Evolutionary conservation across 1,140 invertebrate genomes (phyloP).

Genomic region (Hormaphis cornu): DNA sequence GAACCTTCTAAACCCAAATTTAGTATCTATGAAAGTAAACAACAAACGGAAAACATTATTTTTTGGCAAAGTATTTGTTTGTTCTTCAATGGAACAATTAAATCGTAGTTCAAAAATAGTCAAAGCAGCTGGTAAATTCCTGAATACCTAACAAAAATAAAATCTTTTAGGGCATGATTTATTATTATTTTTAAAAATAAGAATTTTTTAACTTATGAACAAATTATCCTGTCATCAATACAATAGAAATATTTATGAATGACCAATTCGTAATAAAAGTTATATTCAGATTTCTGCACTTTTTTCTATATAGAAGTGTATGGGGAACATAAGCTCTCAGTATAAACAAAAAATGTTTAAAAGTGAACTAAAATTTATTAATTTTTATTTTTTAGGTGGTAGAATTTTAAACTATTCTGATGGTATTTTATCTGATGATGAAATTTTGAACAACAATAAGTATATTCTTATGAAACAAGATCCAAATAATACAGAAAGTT

Average conservation of each 20-base stretch:
- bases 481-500: background rate
- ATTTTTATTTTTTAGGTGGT: background rate
- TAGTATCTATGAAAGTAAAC: background rate
- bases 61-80: background rate
- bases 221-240: too few species aligned
- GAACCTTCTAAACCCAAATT: background rate
- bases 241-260: too few species aligned
- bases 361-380: too few species aligned
- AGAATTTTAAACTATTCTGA: background rate
- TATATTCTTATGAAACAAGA: conserved; percentile 17
- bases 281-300: too few species aligned
- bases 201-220: too few species aligned
- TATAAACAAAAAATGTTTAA: too few species aligned
- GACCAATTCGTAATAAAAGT: too few species aligned
- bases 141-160: background rate
- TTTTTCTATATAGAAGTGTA: too few species aligned
- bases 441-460: background rate
- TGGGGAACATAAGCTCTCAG: too few species aligned
- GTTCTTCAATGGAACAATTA: background rate
- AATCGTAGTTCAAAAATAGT: conserved; percentile 1
- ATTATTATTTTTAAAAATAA: too few species aligned
- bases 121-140: background rate
- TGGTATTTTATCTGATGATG: background rate
- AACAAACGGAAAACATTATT: conserved; percentile 17
- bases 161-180: background rate